A percentile compares a stretch with the other conserved stretches of the same genome.
Evolutionary conservation across 1,140 invertebrate genomes (phyloP).

Genomic region (Penaeus chinensis): DNA sequence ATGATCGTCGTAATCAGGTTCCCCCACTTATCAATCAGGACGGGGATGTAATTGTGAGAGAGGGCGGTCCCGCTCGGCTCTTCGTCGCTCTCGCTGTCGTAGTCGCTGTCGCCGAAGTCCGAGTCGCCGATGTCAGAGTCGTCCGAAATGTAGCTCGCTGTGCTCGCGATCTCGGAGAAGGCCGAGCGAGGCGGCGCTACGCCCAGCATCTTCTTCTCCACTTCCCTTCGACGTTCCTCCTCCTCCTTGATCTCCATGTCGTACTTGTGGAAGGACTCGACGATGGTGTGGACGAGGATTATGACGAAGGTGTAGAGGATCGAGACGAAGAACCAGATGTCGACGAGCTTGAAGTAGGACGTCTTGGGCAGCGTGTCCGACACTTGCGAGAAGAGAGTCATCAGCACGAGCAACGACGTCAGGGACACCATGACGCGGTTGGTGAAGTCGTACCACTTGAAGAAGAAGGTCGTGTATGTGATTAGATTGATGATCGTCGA

Average conservation of each 20-base stretch:
- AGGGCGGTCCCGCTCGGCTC: slow-evolving; percentile 12
- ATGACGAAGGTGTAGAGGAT: slow-evolving; percentile 56
- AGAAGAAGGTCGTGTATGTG: slow-evolving; percentile 33
- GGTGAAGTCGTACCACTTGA: slow-evolving; percentile 48
- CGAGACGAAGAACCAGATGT: slow-evolving; percentile 53
- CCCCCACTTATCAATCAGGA: no score
- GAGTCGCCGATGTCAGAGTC: no score
- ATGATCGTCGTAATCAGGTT: background rate
- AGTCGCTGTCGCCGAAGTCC: no score
- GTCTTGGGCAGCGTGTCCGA: slow-evolving; percentile 50
- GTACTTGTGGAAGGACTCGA: slow-evolving; percentile 50
- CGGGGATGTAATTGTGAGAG: background rate
- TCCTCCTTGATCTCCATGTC: no score
- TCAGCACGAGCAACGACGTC: slow-evolving; percentile 51
- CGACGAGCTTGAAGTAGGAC: slow-evolving; percentile 56
- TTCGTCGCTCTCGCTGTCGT: background rate
- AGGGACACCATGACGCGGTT: slow-evolving; percentile 55
- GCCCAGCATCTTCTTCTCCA: no score
- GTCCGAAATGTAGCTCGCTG: background rate
- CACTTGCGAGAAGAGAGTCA: slow-evolving; percentile 51
- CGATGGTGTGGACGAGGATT: slow-evolving; percentile 50
- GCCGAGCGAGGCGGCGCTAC: background rate
- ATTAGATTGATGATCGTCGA: slow-evolving; percentile 36
- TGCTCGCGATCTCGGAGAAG: background rate
- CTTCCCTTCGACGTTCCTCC: no score